Percentiles rank a stretch among this genome's conserved stretches.
Conservation (phyloP, 2,797 vertebrate genomes). For the Glossophaga mutica region DNA sequence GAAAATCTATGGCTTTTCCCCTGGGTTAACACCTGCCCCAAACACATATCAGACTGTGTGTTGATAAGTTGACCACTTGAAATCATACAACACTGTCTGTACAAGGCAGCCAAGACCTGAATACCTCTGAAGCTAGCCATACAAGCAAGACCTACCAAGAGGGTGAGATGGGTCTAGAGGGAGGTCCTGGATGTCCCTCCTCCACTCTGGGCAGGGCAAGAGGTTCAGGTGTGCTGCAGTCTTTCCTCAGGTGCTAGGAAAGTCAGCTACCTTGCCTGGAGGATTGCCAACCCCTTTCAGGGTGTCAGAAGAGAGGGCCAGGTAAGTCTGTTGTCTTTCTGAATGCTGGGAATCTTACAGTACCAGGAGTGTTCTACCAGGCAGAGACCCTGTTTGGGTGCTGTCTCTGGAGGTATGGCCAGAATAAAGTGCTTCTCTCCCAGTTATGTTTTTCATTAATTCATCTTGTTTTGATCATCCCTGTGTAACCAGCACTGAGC, state of each 20-base stretch:
- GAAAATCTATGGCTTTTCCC: not conserved
- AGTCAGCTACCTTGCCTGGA: not conserved
- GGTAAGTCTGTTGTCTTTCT: not conserved
- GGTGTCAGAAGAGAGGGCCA: not conserved
- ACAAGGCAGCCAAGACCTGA: not conserved
- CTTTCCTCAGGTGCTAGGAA: not conserved
- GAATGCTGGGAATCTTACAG: not conserved
- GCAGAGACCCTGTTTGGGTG: not conserved
- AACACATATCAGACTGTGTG: not conserved
- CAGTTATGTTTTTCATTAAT: conserved; percentile 17
- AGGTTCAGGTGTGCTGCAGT: not conserved
- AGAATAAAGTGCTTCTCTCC: not conserved
- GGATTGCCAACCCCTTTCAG: not conserved
- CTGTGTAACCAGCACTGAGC: not conserved
- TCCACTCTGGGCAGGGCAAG: not conserved
- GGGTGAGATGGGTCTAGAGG: not conserved
- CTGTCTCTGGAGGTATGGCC: not conserved
- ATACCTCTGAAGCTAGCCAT: not conserved
- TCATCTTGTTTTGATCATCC: conserved; percentile 21
- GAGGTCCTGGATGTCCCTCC: not conserved
- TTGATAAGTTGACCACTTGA: conserved; percentile 23
- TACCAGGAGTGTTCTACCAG: not conserved
- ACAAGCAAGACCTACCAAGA: not conserved
- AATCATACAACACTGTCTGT: not conserved
- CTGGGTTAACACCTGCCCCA: not conserved